These are phyloP conservation scores for Hymenochirus boettgeri DNA, from an alignment of 2,113 vertebrate species.

Conservation along the genomic window DNA sequence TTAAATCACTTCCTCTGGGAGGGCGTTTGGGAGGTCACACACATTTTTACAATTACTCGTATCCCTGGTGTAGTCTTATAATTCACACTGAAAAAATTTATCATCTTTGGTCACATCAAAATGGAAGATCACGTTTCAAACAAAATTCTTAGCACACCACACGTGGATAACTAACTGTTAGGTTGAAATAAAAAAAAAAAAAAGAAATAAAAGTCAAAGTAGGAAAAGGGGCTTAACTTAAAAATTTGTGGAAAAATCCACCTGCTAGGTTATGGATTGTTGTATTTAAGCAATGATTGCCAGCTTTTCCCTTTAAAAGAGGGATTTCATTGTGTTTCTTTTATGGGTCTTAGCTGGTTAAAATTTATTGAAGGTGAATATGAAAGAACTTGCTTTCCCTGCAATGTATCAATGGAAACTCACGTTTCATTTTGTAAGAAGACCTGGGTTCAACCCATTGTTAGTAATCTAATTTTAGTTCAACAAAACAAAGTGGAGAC, in stretches of 20 bases:
- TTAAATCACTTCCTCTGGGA: conserved; percentile 39
- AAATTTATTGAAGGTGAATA: background rate
- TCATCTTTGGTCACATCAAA: conserved; percentile 33
- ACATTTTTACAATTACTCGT: conserved; percentile 36
- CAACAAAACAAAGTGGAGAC: no score
- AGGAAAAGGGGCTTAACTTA: conserved; percentile 12
- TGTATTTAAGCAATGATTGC: background rate
- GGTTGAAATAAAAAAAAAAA: conserved; percentile 30
- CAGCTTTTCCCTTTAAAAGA: background rate
- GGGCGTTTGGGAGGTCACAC: conserved; percentile 30
- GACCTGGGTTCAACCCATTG: no score
- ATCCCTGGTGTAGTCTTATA: conserved; percentile 26
- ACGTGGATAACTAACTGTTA: conserved; percentile 13
- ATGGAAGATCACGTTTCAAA: conserved; percentile 32
- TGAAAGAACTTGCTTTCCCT: background rate
- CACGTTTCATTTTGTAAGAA: background rate
- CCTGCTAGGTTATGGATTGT: conserved; percentile 21
- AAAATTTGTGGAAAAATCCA: conserved; percentile 8
- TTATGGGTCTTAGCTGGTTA: background rate
- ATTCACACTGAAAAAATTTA: conserved; percentile 32
- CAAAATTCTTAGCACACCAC: conserved; percentile 24
- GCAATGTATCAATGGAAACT: background rate
- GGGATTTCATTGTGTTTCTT: background rate
- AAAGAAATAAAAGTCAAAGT: conserved; percentile 29
- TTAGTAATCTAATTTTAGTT: no score